Conservation (phyloP, 2,888 invertebrate species). For the Flabesymbios commensalis region DNA sequence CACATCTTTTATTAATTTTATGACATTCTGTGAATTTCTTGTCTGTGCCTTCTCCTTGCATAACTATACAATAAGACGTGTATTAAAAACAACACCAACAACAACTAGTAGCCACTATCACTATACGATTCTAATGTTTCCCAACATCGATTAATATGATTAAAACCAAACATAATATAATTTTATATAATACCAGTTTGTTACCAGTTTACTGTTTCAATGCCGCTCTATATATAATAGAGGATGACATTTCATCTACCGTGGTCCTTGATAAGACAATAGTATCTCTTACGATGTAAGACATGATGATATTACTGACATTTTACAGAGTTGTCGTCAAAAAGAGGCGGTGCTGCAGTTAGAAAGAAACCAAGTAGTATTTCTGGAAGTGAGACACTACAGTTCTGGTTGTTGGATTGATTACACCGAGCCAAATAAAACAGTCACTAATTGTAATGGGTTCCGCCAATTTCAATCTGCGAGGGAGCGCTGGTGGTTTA, state of each 20-base stretch:
- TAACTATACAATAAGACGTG: too few species aligned
- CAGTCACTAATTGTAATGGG: conserved; percentile 40
- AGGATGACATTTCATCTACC: too few species aligned
- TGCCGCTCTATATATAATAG: neutral
- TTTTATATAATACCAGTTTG: neutral
- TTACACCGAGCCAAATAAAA: neutral
- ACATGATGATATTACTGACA: neutral
- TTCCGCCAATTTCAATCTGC: conserved; percentile 74
- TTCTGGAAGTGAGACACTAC: conserved; percentile 15
- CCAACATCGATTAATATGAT: too few species aligned
- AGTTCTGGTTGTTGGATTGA: conserved; percentile 16
- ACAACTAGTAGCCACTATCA: too few species aligned
- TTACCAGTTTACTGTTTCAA: neutral
- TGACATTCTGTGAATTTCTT: too few species aligned
- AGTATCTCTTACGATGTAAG: neutral
- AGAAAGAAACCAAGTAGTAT: conserved; percentile 77
- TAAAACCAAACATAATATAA: too few species aligned
- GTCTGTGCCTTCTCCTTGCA: too few species aligned
- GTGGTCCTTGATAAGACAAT: neutral
- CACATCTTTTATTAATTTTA: too few species aligned
- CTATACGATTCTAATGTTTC: too few species aligned
- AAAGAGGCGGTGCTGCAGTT: conserved; percentile 73
- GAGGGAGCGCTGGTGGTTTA: conserved; percentile 91
- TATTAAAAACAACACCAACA: too few species aligned
- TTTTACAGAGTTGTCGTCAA: conserved; percentile 73